These are phyloP conservation scores for Alethe castanea DNA, from an alignment of 2,113 vertebrate genomes.

Conservation along the genomic window DNA sequence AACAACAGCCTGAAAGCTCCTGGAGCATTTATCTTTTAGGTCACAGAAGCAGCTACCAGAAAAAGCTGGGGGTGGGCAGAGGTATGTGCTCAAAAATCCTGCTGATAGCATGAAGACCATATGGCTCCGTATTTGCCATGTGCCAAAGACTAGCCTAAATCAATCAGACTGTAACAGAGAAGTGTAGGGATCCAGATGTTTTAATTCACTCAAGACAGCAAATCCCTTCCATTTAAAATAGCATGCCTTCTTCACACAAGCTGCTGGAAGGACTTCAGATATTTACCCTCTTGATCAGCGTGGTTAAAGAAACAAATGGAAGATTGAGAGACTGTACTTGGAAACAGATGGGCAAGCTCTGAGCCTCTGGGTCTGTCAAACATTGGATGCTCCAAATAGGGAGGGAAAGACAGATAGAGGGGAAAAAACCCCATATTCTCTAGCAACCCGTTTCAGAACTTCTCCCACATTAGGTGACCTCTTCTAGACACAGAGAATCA, in stretches of 20 bases:
- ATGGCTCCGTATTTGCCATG: background rate
- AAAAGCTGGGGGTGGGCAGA: background rate
- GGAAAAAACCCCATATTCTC: background rate
- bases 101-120: background rate
- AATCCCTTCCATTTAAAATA: slow-evolving; percentile 21
- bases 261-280: slow-evolving; percentile 43
- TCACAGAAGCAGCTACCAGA: background rate
- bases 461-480: background rate
- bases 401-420: background rate
- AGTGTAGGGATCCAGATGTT: slow-evolving; percentile 42
- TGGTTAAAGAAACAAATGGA: slow-evolving; percentile 25
- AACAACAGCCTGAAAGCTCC: background rate
- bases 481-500: background rate
- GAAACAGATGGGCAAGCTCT: slow-evolving; percentile 5
- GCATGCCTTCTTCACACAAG: background rate
- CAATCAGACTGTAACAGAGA: background rate
- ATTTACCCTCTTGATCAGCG: background rate
- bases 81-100: background rate
- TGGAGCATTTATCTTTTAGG: background rate
- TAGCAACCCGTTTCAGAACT: background rate
- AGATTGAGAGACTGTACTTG: background rate
- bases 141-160: background rate
- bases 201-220: slow-evolving; percentile 43
- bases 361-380: background rate
- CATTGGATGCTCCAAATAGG: background rate